A percentile compares a stretch with the other conserved stretches of the same genome.
Conservation (phyloP, 2,797 vertebrate species). For the Lutjanus argentimaculatus region DNA sequence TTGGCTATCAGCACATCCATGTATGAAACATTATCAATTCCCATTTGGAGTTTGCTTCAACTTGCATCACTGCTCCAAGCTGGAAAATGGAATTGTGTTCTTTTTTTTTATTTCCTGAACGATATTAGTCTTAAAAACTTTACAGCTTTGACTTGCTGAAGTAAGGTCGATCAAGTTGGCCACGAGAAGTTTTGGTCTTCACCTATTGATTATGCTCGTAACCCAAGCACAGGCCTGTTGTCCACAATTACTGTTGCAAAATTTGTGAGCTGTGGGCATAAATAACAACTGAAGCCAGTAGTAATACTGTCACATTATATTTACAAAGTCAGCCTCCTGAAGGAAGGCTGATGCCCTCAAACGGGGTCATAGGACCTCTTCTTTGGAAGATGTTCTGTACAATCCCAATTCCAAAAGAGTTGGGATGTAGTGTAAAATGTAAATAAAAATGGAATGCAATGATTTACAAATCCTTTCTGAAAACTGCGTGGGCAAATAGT, state of each 20-base stretch:
- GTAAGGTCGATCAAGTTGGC: neutral
- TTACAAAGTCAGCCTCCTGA: conserved; percentile 18
- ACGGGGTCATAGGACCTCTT: neutral
- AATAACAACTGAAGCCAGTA: conserved; percentile 8
- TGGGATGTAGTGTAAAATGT: too few relatives aligned
- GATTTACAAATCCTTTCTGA: too few relatives aligned
- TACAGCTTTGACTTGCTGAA: neutral
- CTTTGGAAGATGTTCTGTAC: neutral
- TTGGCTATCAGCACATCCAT: neutral
- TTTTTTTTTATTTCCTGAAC: neutral
- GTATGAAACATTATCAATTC: neutral
- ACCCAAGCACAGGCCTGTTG: conserved; percentile 6
- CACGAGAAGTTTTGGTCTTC: neutral
- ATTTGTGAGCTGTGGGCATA: conserved; percentile 1
- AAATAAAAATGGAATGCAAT: too few relatives aligned
- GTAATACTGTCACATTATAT: conserved; percentile 18
- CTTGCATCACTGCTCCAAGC: neutral
- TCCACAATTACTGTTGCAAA: neutral
- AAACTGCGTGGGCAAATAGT: too few relatives aligned
- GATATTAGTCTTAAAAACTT: neutral
- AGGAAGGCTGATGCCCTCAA: conserved; percentile 5
- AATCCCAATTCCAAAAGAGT: too few relatives aligned
- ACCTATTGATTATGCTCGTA: neutral
- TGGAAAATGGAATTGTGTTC: neutral
- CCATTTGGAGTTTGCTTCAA: neutral